phyloP scores from a whole-genome alignment of 2,113 vertebrate species.

The Electrona antarctica region DNA sequence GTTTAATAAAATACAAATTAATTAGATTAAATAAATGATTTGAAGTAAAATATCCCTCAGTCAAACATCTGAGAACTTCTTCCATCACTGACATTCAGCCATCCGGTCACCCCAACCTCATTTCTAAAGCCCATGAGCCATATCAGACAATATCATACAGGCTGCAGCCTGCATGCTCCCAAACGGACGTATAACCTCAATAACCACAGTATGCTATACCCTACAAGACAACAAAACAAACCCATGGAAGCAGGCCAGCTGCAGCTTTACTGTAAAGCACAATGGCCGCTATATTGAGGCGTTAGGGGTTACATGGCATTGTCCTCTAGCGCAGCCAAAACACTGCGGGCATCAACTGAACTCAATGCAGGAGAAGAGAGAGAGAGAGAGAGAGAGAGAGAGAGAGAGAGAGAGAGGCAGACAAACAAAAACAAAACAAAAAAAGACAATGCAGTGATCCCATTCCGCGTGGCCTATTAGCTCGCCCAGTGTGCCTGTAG shows the following conservation, averaged over 20 bases:
- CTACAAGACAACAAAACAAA: slow-evolving; percentile 16
- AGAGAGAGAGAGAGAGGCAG: neutral
- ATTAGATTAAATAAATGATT: too few relatives aligned
- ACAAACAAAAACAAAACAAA: slow-evolving; percentile 23
- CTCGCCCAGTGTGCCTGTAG: slow-evolving; percentile 59
- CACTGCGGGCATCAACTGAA: slow-evolving; percentile 81
- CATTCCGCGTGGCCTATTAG: slow-evolving; percentile 61
- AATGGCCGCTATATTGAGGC: slow-evolving; percentile 25
- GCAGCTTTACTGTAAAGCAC: slow-evolving; percentile 48
- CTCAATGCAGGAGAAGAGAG: slow-evolving; percentile 82
- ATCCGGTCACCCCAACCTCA: too few relatives aligned
- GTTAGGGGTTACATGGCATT: slow-evolving; percentile 40
- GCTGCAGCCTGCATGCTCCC: neutral
- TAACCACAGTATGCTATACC: neutral
- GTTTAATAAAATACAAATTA: neutral
- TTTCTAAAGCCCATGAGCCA: too few relatives aligned
- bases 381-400: slow-evolving; percentile 34
- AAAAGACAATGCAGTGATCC: slow-evolving; percentile 69
- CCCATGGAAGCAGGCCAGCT: slow-evolving; percentile 70
- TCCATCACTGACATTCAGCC: too few relatives aligned
- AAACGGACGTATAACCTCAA: neutral
- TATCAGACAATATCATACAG: neutral
- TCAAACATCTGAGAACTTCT: too few relatives aligned
- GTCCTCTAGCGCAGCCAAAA: slow-evolving; percentile 42
- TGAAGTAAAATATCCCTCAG: too few relatives aligned